Conservation (phyloP, 1,140 invertebrate genomes). For the Holcopasites calliopsidis region DNA sequence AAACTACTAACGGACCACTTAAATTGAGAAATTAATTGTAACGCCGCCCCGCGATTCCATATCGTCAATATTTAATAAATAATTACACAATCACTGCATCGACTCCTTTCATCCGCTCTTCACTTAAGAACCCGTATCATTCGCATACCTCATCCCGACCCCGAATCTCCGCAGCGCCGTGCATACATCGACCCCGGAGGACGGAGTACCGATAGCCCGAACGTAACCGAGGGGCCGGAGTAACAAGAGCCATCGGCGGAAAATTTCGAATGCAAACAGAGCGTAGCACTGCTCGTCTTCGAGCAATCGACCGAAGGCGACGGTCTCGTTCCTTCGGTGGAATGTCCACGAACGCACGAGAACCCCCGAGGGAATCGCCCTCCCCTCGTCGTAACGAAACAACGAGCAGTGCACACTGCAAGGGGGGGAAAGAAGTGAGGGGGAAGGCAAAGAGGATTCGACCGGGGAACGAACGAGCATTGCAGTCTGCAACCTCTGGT, state of each 20-base stretch:
- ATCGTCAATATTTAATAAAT: too few relatives aligned
- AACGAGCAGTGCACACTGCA: not conserved
- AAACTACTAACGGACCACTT: too few relatives aligned
- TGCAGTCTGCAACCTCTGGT: constrained; percentile 51
- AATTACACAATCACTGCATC: too few relatives aligned
- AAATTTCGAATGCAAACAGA: constrained; percentile 23
- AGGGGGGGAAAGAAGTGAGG: too few relatives aligned
- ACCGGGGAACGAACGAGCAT: constrained; percentile 13
- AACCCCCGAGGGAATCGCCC: constrained; percentile 9
- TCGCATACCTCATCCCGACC: not conserved
- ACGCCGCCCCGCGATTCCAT: too few relatives aligned
- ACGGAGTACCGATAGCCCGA: constrained; percentile 4
- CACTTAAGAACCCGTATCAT: too few relatives aligned
- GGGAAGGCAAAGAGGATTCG: not conserved
- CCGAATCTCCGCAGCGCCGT: too few relatives aligned
- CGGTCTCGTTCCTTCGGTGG: not conserved
- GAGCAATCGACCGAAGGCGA: constrained; percentile 5
- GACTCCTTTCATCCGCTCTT: too few relatives aligned
- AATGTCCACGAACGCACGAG: too few relatives aligned
- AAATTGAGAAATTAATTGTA: too few relatives aligned
- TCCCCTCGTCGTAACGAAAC: too few relatives aligned
- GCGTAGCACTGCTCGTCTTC: not conserved
- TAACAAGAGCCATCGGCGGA: not conserved
- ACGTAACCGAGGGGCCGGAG: constrained; percentile 2
- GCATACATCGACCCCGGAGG: too few relatives aligned